phyloP scores from a whole-genome alignment of 2,888 invertebrate genomes.

The Lasius platythorax region DNA sequence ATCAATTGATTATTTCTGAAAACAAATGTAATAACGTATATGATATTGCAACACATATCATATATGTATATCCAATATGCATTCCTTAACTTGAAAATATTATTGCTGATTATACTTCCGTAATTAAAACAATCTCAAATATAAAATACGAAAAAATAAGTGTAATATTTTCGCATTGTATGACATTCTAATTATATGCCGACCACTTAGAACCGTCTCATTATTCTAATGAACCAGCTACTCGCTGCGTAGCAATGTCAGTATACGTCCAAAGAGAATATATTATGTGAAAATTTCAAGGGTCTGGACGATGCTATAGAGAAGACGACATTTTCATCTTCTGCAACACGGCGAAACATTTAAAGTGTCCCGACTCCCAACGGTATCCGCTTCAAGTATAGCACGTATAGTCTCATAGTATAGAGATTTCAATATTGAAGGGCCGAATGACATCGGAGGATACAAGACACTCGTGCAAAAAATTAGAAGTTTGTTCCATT shows the following conservation, averaged over 20 bases:
- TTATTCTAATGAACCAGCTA: slow-evolving; percentile 11
- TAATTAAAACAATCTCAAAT: background rate
- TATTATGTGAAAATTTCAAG: background rate
- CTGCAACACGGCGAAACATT: slow-evolving; percentile 14
- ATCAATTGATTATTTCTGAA: background rate
- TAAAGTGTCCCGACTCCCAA: slow-evolving; percentile 10
- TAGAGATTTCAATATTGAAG: slow-evolving; percentile 30
- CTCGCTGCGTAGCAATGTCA: background rate
- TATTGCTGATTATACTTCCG: background rate
- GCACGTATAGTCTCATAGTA: background rate
- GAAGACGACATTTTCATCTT: slow-evolving; percentile 24
- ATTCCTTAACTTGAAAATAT: background rate
- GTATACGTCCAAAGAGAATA: background rate
- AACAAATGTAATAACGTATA: background rate
- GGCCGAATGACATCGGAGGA: background rate
- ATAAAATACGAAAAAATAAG: background rate
- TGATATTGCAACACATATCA: too few relatives aligned
- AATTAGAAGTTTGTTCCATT: slow-evolving; percentile 7
- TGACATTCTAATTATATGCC: background rate
- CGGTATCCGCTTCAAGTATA: background rate
- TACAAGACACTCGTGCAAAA: background rate
- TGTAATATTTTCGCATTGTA: background rate
- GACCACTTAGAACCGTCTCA: background rate
- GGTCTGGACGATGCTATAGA: slow-evolving; percentile 17
- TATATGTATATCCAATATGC: background rate